Evolutionary conservation across 2,888 invertebrate species (phyloP).

Genomic region (Bombylius major): DNA sequence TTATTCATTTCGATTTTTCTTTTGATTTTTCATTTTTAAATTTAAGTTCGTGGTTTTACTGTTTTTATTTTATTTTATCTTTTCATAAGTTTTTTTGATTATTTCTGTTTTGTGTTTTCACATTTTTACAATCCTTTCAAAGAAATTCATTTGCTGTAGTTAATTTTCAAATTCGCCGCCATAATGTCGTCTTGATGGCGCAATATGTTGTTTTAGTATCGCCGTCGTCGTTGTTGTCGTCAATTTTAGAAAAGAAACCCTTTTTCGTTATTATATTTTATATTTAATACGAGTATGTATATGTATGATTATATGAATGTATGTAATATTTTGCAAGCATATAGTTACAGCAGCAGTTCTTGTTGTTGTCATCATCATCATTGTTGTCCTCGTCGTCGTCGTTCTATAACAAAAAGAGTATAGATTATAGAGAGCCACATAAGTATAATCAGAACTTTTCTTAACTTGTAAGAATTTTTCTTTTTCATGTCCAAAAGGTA

Average conservation of each 20-base stretch:
- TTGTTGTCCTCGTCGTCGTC: constrained; percentile 3
- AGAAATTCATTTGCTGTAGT: constrained; percentile 14
- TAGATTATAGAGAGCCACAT: not conserved
- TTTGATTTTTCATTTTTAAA: not conserved
- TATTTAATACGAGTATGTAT: too few relatives aligned
- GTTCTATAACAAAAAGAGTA: not conserved
- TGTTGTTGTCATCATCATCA: too few relatives aligned
- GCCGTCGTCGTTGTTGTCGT: too few relatives aligned
- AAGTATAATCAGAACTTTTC: constrained; percentile 9
- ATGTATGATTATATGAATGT: too few relatives aligned
- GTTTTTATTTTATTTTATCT: not conserved
- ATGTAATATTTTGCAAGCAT: too few relatives aligned
- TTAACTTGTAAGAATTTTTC: constrained; percentile 15
- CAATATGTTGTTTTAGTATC: constrained; percentile 8
- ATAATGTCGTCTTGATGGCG: constrained; percentile 15
- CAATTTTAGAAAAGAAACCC: not conserved
- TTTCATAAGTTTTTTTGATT: not conserved
- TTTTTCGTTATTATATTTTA: too few relatives aligned
- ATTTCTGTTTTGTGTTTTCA: not conserved
- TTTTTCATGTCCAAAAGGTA: constrained; percentile 12
- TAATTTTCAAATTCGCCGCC: constrained; percentile 15
- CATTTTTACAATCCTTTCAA: constrained; percentile 10
- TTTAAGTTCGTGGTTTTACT: not conserved
- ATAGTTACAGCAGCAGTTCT: too few relatives aligned
- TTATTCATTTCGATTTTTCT: not conserved